Evolutionary conservation across 2,113 vertebrate species (phyloP).

Genomic region (Suricata suricatta): DNA sequence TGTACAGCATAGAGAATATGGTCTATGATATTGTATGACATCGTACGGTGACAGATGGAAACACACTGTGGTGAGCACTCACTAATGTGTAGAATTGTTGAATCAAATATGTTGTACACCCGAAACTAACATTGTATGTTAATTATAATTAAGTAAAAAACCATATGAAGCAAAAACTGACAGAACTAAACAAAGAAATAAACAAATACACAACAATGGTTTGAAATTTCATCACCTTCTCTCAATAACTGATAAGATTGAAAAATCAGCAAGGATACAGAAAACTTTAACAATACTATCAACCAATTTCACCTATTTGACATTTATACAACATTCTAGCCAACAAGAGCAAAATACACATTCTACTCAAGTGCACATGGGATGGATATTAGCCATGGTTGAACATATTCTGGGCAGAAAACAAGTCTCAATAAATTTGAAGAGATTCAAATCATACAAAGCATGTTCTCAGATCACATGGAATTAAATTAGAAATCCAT

Average conservation of each 20-base stretch:
- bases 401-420: not conserved
- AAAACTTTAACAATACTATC: not conserved
- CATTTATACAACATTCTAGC: not conserved
- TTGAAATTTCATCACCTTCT: not conserved
- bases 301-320: not conserved
- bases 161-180: not conserved
- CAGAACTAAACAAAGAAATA: not conserved
- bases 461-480: not conserved
- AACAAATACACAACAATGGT: not conserved
- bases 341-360: not conserved
- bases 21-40: not conserved
- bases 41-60: not conserved
- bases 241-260: not conserved
- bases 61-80: not conserved
- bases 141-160: not conserved
- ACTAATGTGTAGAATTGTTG: not conserved
- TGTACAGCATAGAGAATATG: not conserved
- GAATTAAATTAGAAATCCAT: constrained; percentile 30
- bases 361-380: not conserved
- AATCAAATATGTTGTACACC: not conserved
- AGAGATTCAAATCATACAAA: not conserved
- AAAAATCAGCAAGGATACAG: not conserved
- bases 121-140: not conserved
- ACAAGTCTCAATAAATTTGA: not conserved
- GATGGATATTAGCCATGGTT: not conserved